Percentiles rank a stretch among this genome's conserved stretches.
These are phyloP conservation scores for Pelosia muscerda DNA, from an alignment of 2,888 invertebrate species.

Conservation along the genomic window DNA sequence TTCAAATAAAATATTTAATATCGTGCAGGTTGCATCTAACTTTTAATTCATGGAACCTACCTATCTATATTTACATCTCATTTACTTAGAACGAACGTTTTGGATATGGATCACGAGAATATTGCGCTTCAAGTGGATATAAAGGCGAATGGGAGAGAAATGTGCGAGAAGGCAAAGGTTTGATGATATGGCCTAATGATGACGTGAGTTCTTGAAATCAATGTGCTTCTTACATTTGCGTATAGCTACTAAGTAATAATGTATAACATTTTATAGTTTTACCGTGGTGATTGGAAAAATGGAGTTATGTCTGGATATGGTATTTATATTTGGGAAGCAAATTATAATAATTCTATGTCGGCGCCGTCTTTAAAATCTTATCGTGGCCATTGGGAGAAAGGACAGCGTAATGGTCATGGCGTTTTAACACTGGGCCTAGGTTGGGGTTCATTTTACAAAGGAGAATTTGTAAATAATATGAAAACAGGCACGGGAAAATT, in stretches of 20 bases:
- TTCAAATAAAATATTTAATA: no score
- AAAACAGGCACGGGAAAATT: conserved; percentile 87
- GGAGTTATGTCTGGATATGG: conserved; percentile 87
- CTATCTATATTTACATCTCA: conserved; percentile 5
- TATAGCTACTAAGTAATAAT: background rate
- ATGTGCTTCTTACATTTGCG: background rate
- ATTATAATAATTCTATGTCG: conserved; percentile 83
- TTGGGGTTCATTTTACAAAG: conserved; percentile 85
- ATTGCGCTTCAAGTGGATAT: conserved; percentile 78
- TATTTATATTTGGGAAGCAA: conserved; percentile 86
- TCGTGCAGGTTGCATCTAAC: no score
- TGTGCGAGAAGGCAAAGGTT: conserved; percentile 85
- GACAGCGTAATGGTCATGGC: conserved; percentile 84
- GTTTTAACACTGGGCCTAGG: conserved; percentile 80
- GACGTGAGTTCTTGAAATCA: conserved; percentile 76
- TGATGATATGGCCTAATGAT: conserved; percentile 88
- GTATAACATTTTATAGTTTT: conserved; percentile 73
- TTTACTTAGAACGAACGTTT: conserved; percentile 72
- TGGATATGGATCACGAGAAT: conserved; percentile 78
- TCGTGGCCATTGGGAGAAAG: conserved; percentile 86
- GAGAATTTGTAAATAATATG: conserved; percentile 84
- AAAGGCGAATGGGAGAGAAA: conserved; percentile 85
- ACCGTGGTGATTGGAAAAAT: conserved; percentile 87
- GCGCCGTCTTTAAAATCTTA: conserved; percentile 83
- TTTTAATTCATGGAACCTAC: no score